Base-by-base conservation (phyloP, 2,113 vertebrate species). In the Brachyhypopomus gauderio region DNA sequence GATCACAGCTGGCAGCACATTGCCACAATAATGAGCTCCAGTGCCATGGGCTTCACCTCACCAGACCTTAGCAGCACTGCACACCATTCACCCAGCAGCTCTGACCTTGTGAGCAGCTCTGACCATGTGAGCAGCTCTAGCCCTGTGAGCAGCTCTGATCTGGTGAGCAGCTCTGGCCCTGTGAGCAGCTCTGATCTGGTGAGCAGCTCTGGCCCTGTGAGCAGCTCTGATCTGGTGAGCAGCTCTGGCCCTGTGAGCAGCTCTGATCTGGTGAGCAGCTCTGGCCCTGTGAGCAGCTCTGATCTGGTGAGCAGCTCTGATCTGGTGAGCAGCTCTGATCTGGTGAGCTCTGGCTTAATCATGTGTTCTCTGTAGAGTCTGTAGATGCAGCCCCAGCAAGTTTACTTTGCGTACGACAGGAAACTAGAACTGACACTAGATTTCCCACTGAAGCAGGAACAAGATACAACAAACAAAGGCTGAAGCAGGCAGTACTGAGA, bases 21-120 rank as follows among this genome's bases (percentile, higher is more conserved):
- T 81, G 67, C 19, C 34, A 38, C 59, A 64, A 67, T 73, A 73
- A 78, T 78, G 62, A 69, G 76, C 70, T 74, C 60, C 56, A 75
- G 27, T 25, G 30, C 62, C 11, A 11, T 63, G 22, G 23, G 63
- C 6, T 5, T 77, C 16, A 6, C 59, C 38, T 64, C 17, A 25
- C 11, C 1, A 36, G 22, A 36, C 36, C 64, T 36, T 34, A 34
- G 14, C 3, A 19, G 69, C 48, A 60, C 25, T 72, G 58, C 38
- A 25, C 11, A 72, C 4, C 22, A 58, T 36, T 80, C 45, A 34
- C 19, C 34, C 19, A 20, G 64, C 34, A 67, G 4, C 17, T 27
- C 23, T 64, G 25, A 23, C 59, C 22, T 9, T 62, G 9, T 23
- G 22, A 23, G 22, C 59, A 62, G 23, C 22, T 30, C 30, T 30